Conservation (phyloP, 2,797 vertebrate genomes). For the Phylloscopus collybita region DNA sequence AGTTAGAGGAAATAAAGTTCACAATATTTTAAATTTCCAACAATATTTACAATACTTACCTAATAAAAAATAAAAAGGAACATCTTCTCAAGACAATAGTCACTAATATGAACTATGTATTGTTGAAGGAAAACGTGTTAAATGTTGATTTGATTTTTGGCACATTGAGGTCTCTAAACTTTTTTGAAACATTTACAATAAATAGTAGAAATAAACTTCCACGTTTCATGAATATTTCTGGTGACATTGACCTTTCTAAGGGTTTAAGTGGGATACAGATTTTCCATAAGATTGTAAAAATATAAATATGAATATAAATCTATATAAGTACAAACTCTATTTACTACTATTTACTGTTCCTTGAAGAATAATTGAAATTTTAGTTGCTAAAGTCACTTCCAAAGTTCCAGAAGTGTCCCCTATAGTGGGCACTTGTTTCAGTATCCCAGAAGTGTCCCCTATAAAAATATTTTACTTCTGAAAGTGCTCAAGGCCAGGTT, state of each 20-base stretch:
- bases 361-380: neutral
- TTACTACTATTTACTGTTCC: neutral
- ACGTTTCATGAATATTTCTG: neutral
- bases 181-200: neutral
- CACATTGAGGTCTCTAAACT: neutral
- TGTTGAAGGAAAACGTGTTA: neutral
- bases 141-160: accelerated
- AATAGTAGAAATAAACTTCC: neutral
- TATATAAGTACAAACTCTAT: neutral
- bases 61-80: neutral
- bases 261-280: neutral
- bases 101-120: neutral
- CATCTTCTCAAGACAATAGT: accelerated
- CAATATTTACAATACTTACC: neutral
- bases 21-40: neutral
- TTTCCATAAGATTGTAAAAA: neutral
- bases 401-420: neutral
- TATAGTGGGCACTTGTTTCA: neutral
- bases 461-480: neutral
- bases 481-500: neutral
- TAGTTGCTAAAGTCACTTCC: neutral
- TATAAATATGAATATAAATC: neutral
- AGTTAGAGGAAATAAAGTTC: neutral
- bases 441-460: neutral
- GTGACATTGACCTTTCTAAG: neutral